Evolutionary conservation across 35 echinoderm and acorn worm genomes (phyloP).

Genomic region (Lytechinus variegatus): DNA sequence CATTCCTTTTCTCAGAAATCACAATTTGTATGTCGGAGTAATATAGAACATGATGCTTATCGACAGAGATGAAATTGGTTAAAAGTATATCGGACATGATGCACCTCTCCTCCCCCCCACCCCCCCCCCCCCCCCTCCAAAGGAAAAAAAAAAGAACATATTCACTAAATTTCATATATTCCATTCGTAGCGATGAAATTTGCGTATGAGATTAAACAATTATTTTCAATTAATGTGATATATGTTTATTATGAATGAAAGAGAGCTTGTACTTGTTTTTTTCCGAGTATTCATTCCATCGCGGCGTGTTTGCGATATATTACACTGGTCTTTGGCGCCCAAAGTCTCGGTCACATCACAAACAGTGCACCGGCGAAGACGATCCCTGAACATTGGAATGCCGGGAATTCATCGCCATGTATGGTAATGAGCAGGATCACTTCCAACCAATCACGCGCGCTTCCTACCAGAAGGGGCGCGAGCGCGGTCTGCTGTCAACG

Average conservation of each 20-base stretch:
- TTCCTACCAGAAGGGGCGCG: background rate
- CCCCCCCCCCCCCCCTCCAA: too few relatives aligned
- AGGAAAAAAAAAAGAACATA: too few relatives aligned
- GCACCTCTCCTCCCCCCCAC: background rate
- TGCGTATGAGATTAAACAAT: background rate
- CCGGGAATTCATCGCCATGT: slow-evolving; percentile 36
- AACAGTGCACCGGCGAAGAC: background rate
- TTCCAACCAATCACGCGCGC: slow-evolving; percentile 26
- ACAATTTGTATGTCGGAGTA: background rate
- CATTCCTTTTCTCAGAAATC: background rate
- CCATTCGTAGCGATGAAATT: background rate
- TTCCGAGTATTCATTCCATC: background rate
- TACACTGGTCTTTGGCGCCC: background rate
- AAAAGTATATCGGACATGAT: background rate
- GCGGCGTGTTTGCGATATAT: background rate
- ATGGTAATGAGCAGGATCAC: slow-evolving; percentile 37
- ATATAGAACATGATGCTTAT: background rate
- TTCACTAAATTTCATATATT: background rate
- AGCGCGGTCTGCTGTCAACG: background rate
- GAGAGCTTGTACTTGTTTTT: background rate
- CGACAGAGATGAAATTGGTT: background rate
- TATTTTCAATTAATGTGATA: background rate
- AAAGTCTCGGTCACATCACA: background rate
- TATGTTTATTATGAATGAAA: background rate
- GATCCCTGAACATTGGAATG: slow-evolving; percentile 40